These are phyloP conservation scores for Scaptomyza tumidula DNA, from an alignment of 2,888 invertebrate species.

Conservation along the genomic window DNA sequence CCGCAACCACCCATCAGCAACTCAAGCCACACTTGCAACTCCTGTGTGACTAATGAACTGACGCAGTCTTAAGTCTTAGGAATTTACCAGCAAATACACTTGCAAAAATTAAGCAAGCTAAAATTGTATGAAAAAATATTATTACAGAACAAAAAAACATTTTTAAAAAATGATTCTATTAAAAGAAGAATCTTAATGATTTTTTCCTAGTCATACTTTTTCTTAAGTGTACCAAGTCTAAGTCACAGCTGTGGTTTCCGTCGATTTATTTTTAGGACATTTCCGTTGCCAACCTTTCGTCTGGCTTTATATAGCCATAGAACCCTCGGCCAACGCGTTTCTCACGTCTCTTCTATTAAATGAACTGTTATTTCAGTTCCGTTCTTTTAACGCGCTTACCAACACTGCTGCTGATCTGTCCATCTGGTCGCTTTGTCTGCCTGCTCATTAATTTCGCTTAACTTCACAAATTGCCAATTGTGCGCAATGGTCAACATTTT, in stretches of 20 bases:
- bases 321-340: no score
- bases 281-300: conserved; percentile 7
- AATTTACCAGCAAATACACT: conserved; percentile 16
- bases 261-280: conserved; percentile 12
- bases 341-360: conserved; percentile 11
- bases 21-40: conserved; percentile 4
- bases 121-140: background rate
- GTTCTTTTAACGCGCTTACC: conserved; percentile 10
- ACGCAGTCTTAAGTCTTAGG: conserved; percentile 57
- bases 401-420: background rate
- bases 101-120: background rate
- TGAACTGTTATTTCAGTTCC: conserved; percentile 14
- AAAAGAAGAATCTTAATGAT: no score
- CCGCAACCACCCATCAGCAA: background rate
- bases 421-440: conserved; percentile 1
- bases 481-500: conserved; percentile 78
- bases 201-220: background rate
- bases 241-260: conserved; percentile 13
- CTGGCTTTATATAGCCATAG: conserved; percentile 41
- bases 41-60: conserved; percentile 70
- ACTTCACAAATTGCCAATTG: conserved; percentile 81
- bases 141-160: background rate
- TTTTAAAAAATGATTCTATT: no score
- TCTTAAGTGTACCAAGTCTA: background rate
- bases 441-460: conserved; percentile 79